phyloP scores from a whole-genome alignment of 2,113 vertebrate species.

The Marcusenius ussheri region DNA sequence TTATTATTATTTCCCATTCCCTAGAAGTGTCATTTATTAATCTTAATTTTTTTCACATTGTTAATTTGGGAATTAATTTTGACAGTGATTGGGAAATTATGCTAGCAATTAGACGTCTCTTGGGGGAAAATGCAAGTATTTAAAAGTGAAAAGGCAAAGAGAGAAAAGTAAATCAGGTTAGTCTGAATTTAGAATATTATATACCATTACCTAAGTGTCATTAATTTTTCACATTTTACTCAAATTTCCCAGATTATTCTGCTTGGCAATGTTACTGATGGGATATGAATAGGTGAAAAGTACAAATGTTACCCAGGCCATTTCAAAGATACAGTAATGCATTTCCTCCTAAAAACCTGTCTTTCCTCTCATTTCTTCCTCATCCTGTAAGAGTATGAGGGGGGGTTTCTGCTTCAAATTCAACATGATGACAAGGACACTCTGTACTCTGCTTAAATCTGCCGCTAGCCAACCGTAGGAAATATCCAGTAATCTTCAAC shows the following conservation, averaged over 20 bases:
- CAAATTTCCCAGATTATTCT: not conserved
- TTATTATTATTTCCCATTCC: not conserved
- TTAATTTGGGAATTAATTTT: slow-evolving; percentile 3
- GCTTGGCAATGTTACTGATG: not conserved
- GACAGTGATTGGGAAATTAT: not conserved
- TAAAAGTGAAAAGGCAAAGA: not conserved
- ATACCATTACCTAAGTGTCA: not conserved
- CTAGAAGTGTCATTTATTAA: not conserved
- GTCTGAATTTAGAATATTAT: not conserved
- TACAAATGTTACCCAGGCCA: not conserved
- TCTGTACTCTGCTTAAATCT: not conserved
- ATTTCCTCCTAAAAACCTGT: not conserved
- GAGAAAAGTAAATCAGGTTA: not conserved
- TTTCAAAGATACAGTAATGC: not conserved
- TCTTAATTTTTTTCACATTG: not conserved
- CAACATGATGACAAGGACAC: not conserved
- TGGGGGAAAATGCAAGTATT: not conserved
- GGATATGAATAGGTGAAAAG: no score
- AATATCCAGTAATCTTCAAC: not conserved
- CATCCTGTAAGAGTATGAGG: not conserved
- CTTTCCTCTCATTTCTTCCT: not conserved
- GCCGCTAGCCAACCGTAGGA: not conserved
- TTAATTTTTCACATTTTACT: not conserved
- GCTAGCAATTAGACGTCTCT: not conserved
- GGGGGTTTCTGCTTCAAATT: not conserved